phyloP scores from a whole-genome alignment of 2,113 vertebrate genomes.

The Gobio gobio region DNA sequence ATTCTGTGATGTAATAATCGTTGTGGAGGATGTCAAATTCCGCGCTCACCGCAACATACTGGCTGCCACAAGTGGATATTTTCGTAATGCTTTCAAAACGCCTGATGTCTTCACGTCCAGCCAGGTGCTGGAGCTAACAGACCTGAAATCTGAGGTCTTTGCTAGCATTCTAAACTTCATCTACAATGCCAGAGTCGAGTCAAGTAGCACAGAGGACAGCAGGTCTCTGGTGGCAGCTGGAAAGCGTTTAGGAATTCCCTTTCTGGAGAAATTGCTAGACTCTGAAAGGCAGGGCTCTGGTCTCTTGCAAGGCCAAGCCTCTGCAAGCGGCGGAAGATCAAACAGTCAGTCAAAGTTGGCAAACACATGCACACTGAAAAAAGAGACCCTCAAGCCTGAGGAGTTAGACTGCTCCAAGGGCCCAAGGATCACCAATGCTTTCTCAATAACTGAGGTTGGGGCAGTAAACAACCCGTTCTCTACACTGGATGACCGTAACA shows the following conservation, averaged over 20 bases:
- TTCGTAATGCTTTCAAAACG: constrained; percentile 88
- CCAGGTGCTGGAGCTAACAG: constrained; percentile 92
- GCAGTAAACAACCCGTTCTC: constrained; percentile 85
- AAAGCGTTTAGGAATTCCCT: constrained; percentile 94
- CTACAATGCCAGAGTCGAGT: constrained; percentile 90
- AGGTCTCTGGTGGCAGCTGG: constrained; percentile 88
- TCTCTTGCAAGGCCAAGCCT: constrained; percentile 35
- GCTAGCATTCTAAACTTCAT: constrained; percentile 96
- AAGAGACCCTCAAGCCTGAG: constrained; percentile 77
- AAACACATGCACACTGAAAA: constrained; percentile 62
- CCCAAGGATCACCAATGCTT: constrained; percentile 96
- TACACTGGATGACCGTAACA: constrained; percentile 82
- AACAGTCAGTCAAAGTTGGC: constrained; percentile 54
- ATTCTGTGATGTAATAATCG: constrained; percentile 95
- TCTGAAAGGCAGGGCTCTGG: constrained; percentile 63
- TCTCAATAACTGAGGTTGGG: constrained; percentile 93
- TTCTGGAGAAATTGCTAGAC: constrained; percentile 86
- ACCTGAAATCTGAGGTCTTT: constrained; percentile 96
- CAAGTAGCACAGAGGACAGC: constrained; percentile 81
- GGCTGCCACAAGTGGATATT: constrained; percentile 95
- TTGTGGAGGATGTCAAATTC: constrained; percentile 98
- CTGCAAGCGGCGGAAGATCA: constrained; percentile 54
- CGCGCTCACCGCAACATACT: constrained; percentile 95
- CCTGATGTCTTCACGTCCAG: constrained; percentile 84
- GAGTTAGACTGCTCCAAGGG: constrained; percentile 84